Conservation (phyloP, 2,113 vertebrate genomes). For the Paraplagusia blochii region DNA sequence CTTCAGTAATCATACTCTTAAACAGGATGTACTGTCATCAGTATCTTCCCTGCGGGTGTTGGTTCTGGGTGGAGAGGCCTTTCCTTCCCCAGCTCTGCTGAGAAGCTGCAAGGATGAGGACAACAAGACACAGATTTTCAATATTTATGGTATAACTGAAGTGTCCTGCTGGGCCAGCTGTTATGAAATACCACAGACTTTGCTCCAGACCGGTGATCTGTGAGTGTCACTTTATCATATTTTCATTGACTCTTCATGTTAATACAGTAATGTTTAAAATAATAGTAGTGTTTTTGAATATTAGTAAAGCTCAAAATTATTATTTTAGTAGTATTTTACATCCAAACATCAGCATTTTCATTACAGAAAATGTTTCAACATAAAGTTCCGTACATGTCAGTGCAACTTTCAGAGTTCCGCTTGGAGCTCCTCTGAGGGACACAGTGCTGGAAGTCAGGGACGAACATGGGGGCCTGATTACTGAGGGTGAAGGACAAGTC, state of each 20-base stretch:
- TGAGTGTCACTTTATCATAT: conserved; percentile 31
- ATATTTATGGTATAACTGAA: conserved; percentile 94
- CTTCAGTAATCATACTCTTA: conserved; percentile 80
- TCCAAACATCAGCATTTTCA: too few species aligned
- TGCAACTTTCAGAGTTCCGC: conserved; percentile 67
- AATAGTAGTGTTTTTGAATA: too few species aligned
- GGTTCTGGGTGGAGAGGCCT: conserved; percentile 91
- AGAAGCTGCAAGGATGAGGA: conserved; percentile 83
- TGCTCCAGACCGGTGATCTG: conserved; percentile 46
- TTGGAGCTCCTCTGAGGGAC: conserved; percentile 83
- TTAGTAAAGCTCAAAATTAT: too few species aligned
- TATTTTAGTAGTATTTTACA: too few species aligned
- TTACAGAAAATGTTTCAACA: too few species aligned
- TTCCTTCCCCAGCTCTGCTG: conserved; percentile 77
- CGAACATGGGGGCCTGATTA: conserved; percentile 65
- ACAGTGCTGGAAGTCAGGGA: conserved; percentile 88
- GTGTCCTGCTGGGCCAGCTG: conserved; percentile 95
- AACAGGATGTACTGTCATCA: conserved; percentile 78
- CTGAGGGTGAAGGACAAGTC: conserved; percentile 89
- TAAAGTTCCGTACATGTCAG: conserved; percentile 54
- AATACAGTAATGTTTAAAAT: too few species aligned
- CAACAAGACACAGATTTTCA: conserved; percentile 87
- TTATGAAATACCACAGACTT: conserved; percentile 80
- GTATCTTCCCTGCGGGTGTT: conserved; percentile 84
- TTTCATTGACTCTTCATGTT: too few species aligned